Base-by-base conservation (phyloP, 2,113 vertebrate genomes). In the Lynx canadensis region DNA sequence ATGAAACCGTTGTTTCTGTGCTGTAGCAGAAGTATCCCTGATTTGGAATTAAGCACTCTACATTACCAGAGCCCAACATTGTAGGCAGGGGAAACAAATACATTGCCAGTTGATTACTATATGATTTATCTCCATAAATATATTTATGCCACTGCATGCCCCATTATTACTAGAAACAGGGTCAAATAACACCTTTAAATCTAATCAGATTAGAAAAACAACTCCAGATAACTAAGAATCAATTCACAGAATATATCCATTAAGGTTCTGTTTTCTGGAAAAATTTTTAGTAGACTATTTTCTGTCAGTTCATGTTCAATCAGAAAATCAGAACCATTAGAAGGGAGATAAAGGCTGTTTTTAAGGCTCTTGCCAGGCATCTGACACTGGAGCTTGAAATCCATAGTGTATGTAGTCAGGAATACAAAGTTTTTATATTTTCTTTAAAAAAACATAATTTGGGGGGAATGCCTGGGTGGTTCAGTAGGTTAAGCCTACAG, bases 151-250 rank as follows among this genome's bases (percentile, higher is more conserved):
- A 36, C 10, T 76, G 21, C 13, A n/a, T 82, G 21, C 10, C 18
- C 7, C 1, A n/a, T 85, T 69, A 89, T 36, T 63, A 33, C 31
- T 57, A 76, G 19, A 63, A 63, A 76, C 1, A 10, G 3, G 31
- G 16, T 65, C 50, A 78, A 78, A 52, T 45, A 48, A 41, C 21
- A 68, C 29, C 41, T 84, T 55, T 45, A 65, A 45, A 74, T 45
- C 5, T n/a, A 94, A n/a, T 25, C 48, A 92, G 7, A 85, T 73
- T 69, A 92, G 9, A 65, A 8, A 92, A 91, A 66, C 8, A 91
- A 88, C 1, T 48, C 13, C 27, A 79, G 25, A 73, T 52, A 57
- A 60, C n/a, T 74, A 91, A 89, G 41, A 94, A 68, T 45, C 23
- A 45, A 57, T n/a, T 83, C 13, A 60, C 9, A 63, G 14, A 81